Evolutionary conservation across 2,113 vertebrate genomes (phyloP).

Genomic region (Mormyrus lacerda): DNA sequence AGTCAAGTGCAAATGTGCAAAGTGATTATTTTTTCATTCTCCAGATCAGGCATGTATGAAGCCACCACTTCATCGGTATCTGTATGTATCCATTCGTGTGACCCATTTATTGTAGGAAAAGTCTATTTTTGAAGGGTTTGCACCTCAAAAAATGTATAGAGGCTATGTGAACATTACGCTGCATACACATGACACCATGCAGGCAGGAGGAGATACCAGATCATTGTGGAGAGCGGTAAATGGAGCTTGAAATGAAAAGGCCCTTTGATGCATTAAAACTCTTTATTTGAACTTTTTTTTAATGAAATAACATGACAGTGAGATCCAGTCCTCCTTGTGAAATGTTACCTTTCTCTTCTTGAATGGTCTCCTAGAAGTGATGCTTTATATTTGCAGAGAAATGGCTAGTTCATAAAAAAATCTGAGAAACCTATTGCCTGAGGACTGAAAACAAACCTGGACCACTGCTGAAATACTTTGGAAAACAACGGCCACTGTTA

Average conservation of each 20-base stretch:
- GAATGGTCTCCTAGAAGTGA: neutral
- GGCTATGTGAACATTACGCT: neutral
- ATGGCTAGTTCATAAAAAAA: neutral
- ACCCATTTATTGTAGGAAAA: neutral
- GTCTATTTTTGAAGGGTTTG: neutral
- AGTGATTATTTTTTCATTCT: neutral
- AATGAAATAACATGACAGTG: neutral
- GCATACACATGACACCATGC: neutral
- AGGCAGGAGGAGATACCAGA: neutral
- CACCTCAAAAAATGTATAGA: neutral
- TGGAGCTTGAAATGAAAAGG: conserved; percentile 11
- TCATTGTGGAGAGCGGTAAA: neutral
- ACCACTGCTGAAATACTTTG: neutral
- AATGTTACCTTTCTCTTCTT: neutral
- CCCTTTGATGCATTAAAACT: conserved; percentile 9
- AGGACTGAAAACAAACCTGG: neutral
- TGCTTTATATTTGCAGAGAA: neutral
- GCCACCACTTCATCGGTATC: neutral
- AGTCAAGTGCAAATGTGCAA: neutral
- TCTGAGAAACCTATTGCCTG: neutral
- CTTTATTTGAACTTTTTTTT: neutral
- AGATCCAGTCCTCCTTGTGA: neutral
- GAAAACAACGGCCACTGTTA: neutral
- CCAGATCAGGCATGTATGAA: neutral
- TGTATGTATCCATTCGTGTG: neutral